These are phyloP conservation scores for Drosophila maculinotata DNA, from an alignment of 2,888 invertebrate species.

Conservation along the genomic window DNA sequence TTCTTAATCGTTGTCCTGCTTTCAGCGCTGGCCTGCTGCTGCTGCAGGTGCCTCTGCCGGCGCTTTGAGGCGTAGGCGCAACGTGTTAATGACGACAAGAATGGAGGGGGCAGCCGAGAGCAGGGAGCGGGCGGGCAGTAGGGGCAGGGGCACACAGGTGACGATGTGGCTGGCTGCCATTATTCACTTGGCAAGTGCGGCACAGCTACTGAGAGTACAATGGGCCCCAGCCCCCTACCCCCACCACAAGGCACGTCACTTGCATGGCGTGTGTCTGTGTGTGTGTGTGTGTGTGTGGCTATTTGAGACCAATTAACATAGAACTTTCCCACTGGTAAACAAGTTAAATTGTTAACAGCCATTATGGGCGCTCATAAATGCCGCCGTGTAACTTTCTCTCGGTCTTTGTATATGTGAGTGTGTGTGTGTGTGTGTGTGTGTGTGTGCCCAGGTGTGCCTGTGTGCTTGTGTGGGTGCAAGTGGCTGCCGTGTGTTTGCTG, in stretches of 20 bases:
- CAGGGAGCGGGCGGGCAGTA: not conserved
- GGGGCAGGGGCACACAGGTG: conserved; percentile 50
- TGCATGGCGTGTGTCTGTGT: conserved; percentile 19
- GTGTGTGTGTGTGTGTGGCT: conserved; percentile 54
- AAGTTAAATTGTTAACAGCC: conserved; percentile 82
- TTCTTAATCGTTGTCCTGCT: conserved; percentile 50
- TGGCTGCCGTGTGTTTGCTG: conserved; percentile 26
- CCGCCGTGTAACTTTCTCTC: conserved; percentile 73
- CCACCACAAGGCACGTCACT: not conserved
- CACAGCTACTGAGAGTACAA: conserved; percentile 61
- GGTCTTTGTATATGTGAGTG: conserved; percentile 11
- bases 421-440: conserved; percentile 26
- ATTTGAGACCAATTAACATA: conserved; percentile 81
- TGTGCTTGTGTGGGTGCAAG: conserved; percentile 24
- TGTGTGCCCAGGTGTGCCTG: conserved; percentile 40
- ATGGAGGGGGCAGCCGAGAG: not conserved
- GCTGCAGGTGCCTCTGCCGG: conserved; percentile 5
- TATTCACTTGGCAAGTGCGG: conserved; percentile 72
- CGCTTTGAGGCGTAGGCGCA: conserved; percentile 67
- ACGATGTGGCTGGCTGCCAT: conserved; percentile 67
- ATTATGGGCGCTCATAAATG: conserved; percentile 82
- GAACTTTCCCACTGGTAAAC: conserved; percentile 82
- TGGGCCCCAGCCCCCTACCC: conserved; percentile 3
- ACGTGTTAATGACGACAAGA: conserved; percentile 69
- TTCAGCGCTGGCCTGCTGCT: conserved; percentile 7